These are phyloP conservation scores for Elysia crispata DNA, from an alignment of 2,888 invertebrate genomes.

Conservation along the genomic window DNA sequence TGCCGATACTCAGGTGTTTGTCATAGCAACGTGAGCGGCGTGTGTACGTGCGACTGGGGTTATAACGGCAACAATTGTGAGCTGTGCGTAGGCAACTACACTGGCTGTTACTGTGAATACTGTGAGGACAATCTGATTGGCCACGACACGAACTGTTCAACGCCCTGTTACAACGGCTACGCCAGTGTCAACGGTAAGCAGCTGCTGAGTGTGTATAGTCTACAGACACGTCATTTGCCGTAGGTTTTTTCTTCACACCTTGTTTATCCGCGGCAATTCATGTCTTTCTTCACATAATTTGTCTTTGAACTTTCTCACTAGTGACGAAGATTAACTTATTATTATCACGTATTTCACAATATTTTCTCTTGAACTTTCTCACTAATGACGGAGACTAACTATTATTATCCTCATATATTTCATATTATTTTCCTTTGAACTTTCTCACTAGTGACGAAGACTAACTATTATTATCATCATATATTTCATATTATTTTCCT, in stretches of 20 bases:
- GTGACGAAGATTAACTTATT: too few relatives aligned
- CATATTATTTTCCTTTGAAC: too few relatives aligned
- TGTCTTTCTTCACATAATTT: neutral
- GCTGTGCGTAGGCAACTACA: slow-evolving; percentile 22
- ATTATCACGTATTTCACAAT: too few relatives aligned
- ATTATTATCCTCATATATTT: too few relatives aligned
- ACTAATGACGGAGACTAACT: too few relatives aligned
- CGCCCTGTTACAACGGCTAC: slow-evolving; percentile 21
- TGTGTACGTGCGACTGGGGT: slow-evolving; percentile 25
- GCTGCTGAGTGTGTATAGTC: neutral
- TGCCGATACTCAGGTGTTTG: slow-evolving; percentile 17
- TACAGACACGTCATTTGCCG: too few relatives aligned
- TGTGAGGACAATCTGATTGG: slow-evolving; percentile 19
- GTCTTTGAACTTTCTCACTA: too few relatives aligned
- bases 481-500: too few relatives aligned
- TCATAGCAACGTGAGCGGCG: slow-evolving; percentile 7
- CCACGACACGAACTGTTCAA: slow-evolving; percentile 5
- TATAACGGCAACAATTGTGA: slow-evolving; percentile 12
- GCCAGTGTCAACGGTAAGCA: slow-evolving; percentile 12
- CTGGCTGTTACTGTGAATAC: slow-evolving; percentile 30
- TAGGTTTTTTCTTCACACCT: too few relatives aligned
- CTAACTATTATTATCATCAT: too few relatives aligned
- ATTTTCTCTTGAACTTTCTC: too few relatives aligned
- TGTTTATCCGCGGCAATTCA: neutral
- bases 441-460: too few relatives aligned